Evolutionary conservation across 2,113 vertebrate genomes (phyloP).

Genomic region (Gadus macrocephalus): DNA sequence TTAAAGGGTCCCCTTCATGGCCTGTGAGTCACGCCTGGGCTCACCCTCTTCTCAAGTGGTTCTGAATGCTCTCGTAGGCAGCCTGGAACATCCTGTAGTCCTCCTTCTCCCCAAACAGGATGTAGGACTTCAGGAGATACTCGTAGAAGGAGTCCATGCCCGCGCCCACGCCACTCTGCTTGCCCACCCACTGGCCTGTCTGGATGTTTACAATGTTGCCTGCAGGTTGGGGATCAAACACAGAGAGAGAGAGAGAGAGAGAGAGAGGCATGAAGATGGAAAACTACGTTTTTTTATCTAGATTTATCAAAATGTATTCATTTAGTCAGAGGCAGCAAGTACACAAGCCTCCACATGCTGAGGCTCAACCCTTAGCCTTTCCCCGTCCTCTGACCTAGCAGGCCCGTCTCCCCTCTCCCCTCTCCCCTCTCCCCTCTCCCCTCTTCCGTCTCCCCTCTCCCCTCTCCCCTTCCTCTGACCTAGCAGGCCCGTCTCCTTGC

Average conservation of each 20-base stretch:
- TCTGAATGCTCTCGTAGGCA: conserved; percentile 90
- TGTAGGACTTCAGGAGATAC: conserved; percentile 96
- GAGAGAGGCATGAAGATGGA: too few species aligned
- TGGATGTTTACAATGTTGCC: conserved; percentile 98
- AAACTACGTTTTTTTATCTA: too few species aligned
- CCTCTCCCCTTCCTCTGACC: conserved; percentile 59
- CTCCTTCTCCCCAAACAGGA: conserved; percentile 94
- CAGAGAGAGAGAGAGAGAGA: not conserved
- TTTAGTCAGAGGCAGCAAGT: too few species aligned
- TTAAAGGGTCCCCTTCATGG: too few species aligned
- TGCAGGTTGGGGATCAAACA: conserved; percentile 50
- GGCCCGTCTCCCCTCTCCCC: too few species aligned
- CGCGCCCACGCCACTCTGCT: conserved; percentile 95
- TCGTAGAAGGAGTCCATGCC: conserved; percentile 97
- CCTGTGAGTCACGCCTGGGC: conserved; percentile 35
- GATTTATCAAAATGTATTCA: too few species aligned
- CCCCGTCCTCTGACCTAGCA: too few species aligned
- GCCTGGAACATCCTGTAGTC: conserved; percentile 93
- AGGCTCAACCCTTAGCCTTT: too few species aligned
- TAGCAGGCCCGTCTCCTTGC: conserved; percentile 88
- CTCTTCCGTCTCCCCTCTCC: conserved; percentile 60
- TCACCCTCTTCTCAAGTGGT: conserved; percentile 90
- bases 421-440: conserved; percentile 41
- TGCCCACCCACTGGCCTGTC: conserved; percentile 95
- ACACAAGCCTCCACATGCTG: too few species aligned